A percentile compares a stretch with the other conserved stretches of the same genome.
These are phyloP conservation scores for Drosophila ohnishii DNA, from an alignment of 1,140 invertebrate genomes.

Conservation along the genomic window DNA sequence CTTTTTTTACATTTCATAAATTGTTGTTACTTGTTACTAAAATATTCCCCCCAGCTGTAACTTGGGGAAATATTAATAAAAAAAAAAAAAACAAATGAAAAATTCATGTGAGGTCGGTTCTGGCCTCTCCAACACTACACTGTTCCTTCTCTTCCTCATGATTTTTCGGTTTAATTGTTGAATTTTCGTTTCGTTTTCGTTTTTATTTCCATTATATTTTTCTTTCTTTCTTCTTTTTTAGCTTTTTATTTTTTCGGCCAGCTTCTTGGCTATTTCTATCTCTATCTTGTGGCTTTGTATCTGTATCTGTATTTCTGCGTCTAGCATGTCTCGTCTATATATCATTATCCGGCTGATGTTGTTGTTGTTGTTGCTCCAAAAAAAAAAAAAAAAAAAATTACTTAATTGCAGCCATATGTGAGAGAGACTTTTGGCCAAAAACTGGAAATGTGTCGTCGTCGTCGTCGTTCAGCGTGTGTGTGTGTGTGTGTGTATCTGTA, in stretches of 20 bases:
- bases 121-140: conserved; percentile 13
- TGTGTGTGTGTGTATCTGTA: conserved; percentile 25
- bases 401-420: conserved; percentile 80
- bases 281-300: conserved; percentile 5
- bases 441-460: conserved; percentile 75
- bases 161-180: conserved; percentile 53
- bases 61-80: conserved; percentile 10
- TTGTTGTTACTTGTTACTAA: not conserved
- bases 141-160: conserved; percentile 14
- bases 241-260: conserved; percentile 25
- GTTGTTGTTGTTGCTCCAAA: conserved; percentile 49
- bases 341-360: conserved; percentile 46
- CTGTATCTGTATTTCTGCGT: conserved; percentile 29
- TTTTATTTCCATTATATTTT: conserved; percentile 19
- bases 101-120: conserved; percentile 42
- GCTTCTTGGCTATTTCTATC: conserved; percentile 20
- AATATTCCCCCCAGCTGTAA: not conserved
- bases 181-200: conserved; percentile 46
- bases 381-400: conserved; percentile 67
- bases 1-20: not conserved
- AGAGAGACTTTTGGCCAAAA: conserved; percentile 25
- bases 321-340: conserved; percentile 61
- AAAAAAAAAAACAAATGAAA: not conserved
- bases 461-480: conserved; percentile 29
- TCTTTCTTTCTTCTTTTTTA: not conserved